Evolutionary conservation across 1,140 invertebrate species (phyloP), one percentile per base, ranked within the genome.

Genomic region (Drosophila novamexicana): DNA sequence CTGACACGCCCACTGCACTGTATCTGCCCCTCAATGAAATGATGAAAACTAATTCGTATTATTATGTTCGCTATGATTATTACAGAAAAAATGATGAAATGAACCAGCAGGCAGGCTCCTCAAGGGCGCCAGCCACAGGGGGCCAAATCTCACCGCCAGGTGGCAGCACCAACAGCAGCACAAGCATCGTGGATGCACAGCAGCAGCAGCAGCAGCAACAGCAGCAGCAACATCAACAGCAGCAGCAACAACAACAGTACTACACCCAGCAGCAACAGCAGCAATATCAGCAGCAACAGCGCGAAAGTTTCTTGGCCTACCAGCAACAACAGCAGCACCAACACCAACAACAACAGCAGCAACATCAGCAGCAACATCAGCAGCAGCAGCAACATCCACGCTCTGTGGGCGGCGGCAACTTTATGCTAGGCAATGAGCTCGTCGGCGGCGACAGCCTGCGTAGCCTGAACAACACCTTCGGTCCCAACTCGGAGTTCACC

Each of bases 11-110:
- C 47, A n/a, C 37, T 2, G 9, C 37, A 3, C 3, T 14, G 2
- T 29, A 18, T 2, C 7, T 39, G 7, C 34, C 61, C 18, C 6
- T 40, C 4, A 29, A 29, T 40, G 18, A 49, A 40, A 37, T 47
- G 32, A 45, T 40, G 2, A 37, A 45, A 10, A 69, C 72, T 79
- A 82, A 88, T 65, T 14, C 49, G 6, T 50, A 16, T 7, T 64
- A 47, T 32, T 77, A 16, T 52, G 39, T 79, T 32, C 37, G 36
- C 63, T 77, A 22, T 32, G 50, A 72, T 66, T 52, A 39, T 91
- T 91, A n/a, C 75, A 92, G 91, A 91, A 92, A 92, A 92, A 92
- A 90, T 92, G 91, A 91, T 90, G 91, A 91, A 92, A 92, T 92
- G 91, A 92, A 92, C 84, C 81, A 88, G 84, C 91, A 91, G 79